Evolutionary conservation across 1,140 invertebrate genomes (phyloP), one percentile per base, ranked within the genome.

Genomic region (Neuroterus valhalla): DNA sequence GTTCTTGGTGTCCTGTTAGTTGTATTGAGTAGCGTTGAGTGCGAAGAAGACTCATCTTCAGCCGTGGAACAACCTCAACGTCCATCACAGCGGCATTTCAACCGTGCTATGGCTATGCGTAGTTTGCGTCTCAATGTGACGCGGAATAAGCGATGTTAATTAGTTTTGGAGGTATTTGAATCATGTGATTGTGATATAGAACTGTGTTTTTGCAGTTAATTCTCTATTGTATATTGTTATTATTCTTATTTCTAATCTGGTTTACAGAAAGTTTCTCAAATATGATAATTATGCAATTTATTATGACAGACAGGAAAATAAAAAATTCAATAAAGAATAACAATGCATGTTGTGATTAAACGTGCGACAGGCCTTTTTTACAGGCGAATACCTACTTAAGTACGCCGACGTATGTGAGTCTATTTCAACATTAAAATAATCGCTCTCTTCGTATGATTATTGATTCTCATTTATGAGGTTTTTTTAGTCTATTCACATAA

Each of bases 61-160:
- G 91, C 81, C 87, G 91, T 75, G 91, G 94, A 82, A 85, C 90
- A 77, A 90, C 92, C 83, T 72, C 93, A 93, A 75, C 94, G 95
- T 82, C 92, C 93, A 15, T 92, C 93, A 43, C 93, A 93, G 81
- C 92, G 95, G 12, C 95, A 96, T 85, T 96, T 96, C 84, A 96
- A 96, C 89, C 91, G 95, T 68, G 94, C 95, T 2, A 95, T 96
- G 94, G 95, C 95, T 3, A 96, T 96, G 95, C 91, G 95, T 21
- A 95, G 94, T 67, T 90, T 96, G 23, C 91, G 93, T 38, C 91
- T 93, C 23, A 89, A 92, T 17, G 87, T 90, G 26, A 85, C 90
- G 62, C 88, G 90, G 23, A 89, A 89, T 75, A 90, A 89, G 82
- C 88, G 89, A 75, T 89, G 87, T 84, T 89, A 81, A 89, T 86